Evolutionary conservation across 1,140 invertebrate genomes (phyloP).

Genomic region (Carcinoscorpius rotundicauda): DNA sequence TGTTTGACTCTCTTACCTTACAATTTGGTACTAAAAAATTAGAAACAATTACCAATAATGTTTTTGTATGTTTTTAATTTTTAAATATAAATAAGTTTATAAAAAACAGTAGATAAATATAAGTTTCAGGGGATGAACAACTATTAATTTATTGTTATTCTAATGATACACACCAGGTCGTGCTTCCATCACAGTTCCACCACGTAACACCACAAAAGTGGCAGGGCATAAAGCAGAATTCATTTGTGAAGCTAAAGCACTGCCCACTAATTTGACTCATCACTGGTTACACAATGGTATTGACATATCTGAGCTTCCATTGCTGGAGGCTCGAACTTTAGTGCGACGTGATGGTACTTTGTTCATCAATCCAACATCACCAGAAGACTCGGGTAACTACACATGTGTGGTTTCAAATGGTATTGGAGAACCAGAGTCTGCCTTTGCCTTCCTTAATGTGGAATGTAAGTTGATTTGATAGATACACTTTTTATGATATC

Average conservation of each 20-base stretch:
- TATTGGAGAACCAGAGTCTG: conserved; percentile 85
- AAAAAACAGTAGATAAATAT: too few species aligned
- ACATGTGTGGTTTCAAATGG: conserved; percentile 91
- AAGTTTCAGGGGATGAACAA: too few species aligned
- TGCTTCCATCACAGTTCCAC: conserved; percentile 70
- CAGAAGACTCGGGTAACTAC: conserved; percentile 87
- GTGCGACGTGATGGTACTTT: conserved; percentile 70
- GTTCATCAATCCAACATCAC: conserved; percentile 79
- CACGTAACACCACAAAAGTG: conserved; percentile 83
- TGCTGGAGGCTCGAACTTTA: conserved; percentile 66
- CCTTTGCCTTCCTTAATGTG: conserved; percentile 86
- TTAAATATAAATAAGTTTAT: too few species aligned
- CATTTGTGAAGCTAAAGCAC: conserved; percentile 83
- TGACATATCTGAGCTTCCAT: conserved; percentile 30
- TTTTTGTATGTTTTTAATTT: too few species aligned
- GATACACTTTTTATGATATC: too few species aligned
- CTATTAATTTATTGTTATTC: too few species aligned
- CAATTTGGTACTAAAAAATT: too few species aligned
- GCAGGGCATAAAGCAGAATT: conserved; percentile 88
- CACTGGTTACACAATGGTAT: conserved; percentile 49
- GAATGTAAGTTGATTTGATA: conserved; percentile 61
- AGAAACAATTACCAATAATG: too few species aligned
- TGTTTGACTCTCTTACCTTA: too few species aligned
- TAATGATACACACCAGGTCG: conserved; percentile 9
- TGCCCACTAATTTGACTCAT: conserved; percentile 88